phyloP scores from a whole-genome alignment of 2,888 invertebrate species.

The Epistrophe grossulariae region DNA sequence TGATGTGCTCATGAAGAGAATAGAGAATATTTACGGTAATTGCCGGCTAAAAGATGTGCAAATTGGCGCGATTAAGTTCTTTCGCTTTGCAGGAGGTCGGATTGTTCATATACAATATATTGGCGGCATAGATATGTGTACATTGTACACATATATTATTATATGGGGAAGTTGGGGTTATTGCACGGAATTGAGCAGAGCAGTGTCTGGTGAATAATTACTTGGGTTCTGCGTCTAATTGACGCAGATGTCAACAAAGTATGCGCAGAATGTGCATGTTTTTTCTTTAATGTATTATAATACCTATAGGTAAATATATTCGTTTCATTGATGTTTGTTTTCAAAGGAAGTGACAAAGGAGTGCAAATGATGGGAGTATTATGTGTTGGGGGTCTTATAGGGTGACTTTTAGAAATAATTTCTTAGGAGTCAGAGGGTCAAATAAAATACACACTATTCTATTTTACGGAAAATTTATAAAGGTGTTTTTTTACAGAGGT shows the following conservation, averaged over 20 bases:
- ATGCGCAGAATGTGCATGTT: neutral
- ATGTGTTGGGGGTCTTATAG: neutral
- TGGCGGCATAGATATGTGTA: neutral
- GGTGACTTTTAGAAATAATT: neutral
- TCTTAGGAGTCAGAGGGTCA: no score
- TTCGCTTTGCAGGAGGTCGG: slow-evolving; percentile 26
- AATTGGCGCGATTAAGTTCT: slow-evolving; percentile 47
- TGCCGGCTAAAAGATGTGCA: slow-evolving; percentile 42
- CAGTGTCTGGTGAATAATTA: slow-evolving; percentile 36
- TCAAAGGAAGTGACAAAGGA: neutral
- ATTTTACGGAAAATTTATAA: no score
- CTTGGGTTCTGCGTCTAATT: slow-evolving; percentile 40
- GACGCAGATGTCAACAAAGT: slow-evolving; percentile 53
- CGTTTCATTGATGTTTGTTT: neutral
- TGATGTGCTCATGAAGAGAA: slow-evolving; percentile 14
- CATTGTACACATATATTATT: no score
- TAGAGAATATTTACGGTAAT: slow-evolving; percentile 41
- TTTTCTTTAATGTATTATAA: neutral
- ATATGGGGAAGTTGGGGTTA: slow-evolving; percentile 20
- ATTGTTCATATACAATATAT: neutral
- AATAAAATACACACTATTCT: no score
- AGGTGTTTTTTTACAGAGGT: no score
- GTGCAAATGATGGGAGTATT: neutral
- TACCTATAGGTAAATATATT: neutral
- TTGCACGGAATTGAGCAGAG: neutral